Percentiles rank a stretch among this genome's conserved stretches.
Conservation (phyloP, 2,113 vertebrate genomes). For the Dermatemys mawii region DNA sequence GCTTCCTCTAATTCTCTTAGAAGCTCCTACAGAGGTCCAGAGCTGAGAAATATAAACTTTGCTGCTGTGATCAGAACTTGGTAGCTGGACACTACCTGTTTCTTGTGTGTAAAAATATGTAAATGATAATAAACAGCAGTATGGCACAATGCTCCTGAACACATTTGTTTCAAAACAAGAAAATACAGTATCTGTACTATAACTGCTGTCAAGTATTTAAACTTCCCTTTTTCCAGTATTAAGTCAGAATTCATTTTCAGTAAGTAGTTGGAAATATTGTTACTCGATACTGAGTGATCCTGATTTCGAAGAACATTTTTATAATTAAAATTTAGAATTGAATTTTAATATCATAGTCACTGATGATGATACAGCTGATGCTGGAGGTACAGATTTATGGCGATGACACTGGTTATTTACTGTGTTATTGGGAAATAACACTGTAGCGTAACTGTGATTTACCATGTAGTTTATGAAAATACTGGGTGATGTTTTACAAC, state of each 20-base stretch:
- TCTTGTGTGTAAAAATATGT: constrained; percentile 30
- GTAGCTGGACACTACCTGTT: neutral
- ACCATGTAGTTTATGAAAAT: constrained; percentile 70
- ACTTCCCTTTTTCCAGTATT: neutral
- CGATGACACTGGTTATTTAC: constrained; percentile 68
- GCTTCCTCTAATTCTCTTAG: neutral
- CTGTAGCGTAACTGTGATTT: constrained; percentile 63
- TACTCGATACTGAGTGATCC: neutral
- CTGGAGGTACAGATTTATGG: constrained; percentile 57
- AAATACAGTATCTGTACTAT: constrained; percentile 9
- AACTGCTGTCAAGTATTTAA: constrained; percentile 41
- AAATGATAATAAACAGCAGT: constrained; percentile 23
- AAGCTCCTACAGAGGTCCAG: neutral
- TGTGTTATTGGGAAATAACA: constrained; percentile 57
- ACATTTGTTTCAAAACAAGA: constrained; percentile 33
- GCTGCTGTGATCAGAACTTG: constrained; percentile 33
- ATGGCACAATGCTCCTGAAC: neutral
- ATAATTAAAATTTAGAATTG: constrained; percentile 12
- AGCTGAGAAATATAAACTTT: constrained; percentile 27
- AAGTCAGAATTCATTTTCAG: constrained; percentile 53
- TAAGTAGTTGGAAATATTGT: neutral
- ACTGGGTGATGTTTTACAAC: constrained; percentile 59
- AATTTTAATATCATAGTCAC: constrained; percentile 20
- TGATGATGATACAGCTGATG: constrained; percentile 15
- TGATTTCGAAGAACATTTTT: constrained; percentile 29